A percentile compares a stretch with the other conserved stretches of the same genome.
phyloP scores from a whole-genome alignment of 2,113 vertebrate genomes.

The Dissostichus mawsoni region DNA sequence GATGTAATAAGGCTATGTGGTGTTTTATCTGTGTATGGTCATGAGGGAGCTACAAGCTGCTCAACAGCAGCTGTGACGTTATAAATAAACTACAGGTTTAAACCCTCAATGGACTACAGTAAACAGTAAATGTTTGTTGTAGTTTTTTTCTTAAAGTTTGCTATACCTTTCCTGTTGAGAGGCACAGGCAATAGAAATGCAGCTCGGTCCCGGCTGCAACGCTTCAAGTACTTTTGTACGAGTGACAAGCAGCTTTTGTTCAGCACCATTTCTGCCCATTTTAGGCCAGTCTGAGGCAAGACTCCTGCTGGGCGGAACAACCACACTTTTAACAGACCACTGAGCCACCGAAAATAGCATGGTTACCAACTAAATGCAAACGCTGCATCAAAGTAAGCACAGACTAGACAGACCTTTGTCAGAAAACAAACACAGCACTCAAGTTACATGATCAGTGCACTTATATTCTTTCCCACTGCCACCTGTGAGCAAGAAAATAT shows the following conservation, averaged over 20 bases:
- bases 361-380: constrained; percentile 76
- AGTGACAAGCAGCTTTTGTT: constrained; percentile 85
- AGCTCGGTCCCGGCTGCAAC: constrained; percentile 80
- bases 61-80: constrained; percentile 65
- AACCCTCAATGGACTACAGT: constrained; percentile 59
- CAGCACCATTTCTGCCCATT: constrained; percentile 85
- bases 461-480: constrained; percentile 57
- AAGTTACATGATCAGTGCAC: constrained; percentile 68
- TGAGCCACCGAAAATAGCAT: constrained; percentile 82
- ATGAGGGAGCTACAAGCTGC: constrained; percentile 63
- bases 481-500: constrained; percentile 72
- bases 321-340: constrained; percentile 84
- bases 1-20: constrained; percentile 63
- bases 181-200: constrained; percentile 84
- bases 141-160: constrained; percentile 80
- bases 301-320: constrained; percentile 86
- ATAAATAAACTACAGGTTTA: constrained; percentile 59
- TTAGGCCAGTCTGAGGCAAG: constrained; percentile 85
- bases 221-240: constrained; percentile 84
- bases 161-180: constrained; percentile 85
- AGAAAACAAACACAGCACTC: constrained; percentile 72
- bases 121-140: constrained; percentile 69
- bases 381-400: constrained; percentile 79
- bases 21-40: constrained; percentile 43
- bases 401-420: constrained; percentile 72